These are phyloP conservation scores for Archivesica marissinica DNA, from an alignment of 1,140 invertebrate genomes.

Conservation along the genomic window DNA sequence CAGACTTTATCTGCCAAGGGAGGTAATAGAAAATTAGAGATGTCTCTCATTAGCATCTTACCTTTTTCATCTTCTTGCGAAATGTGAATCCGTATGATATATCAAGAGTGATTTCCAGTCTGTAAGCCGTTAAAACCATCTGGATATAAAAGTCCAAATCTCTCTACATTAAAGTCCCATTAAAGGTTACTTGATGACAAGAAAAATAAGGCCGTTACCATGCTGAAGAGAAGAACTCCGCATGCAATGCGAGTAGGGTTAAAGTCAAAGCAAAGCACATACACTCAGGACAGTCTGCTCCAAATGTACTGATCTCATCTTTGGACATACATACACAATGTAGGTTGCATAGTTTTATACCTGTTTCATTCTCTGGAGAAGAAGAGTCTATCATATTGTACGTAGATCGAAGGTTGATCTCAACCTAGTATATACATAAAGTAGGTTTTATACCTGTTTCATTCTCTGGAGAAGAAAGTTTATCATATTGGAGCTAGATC, in stretches of 20 bases:
- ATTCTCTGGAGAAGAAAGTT: constrained; percentile 91
- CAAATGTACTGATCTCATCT: too few species aligned
- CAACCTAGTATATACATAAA: not conserved
- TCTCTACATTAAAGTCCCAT: not conserved
- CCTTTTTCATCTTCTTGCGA: constrained; percentile 57
- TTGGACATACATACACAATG: too few species aligned
- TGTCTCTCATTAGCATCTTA: too few species aligned
- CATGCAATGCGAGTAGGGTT: too few species aligned
- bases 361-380: not conserved
- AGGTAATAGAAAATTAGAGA: too few species aligned
- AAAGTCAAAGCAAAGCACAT: too few species aligned
- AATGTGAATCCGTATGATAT: constrained; percentile 1
- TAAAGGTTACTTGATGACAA: not conserved
- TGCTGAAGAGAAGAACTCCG: too few species aligned
- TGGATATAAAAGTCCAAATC: not conserved
- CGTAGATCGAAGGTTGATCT: not conserved
- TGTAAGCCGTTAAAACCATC: constrained; percentile 51
- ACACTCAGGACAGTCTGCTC: too few species aligned
- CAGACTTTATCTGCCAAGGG: too few species aligned
- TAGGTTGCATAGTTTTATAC: too few species aligned
- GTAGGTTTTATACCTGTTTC: constrained; percentile 86
- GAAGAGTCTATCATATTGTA: not conserved
- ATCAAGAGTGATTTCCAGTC: constrained; percentile 33
- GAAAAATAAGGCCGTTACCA: too few species aligned
- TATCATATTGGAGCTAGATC: constrained; percentile 90